Percentiles rank a stretch among this genome's conserved stretches.
phyloP scores from a whole-genome alignment of 2,888 invertebrate species.

The Megaustenia siamemsis region DNA sequence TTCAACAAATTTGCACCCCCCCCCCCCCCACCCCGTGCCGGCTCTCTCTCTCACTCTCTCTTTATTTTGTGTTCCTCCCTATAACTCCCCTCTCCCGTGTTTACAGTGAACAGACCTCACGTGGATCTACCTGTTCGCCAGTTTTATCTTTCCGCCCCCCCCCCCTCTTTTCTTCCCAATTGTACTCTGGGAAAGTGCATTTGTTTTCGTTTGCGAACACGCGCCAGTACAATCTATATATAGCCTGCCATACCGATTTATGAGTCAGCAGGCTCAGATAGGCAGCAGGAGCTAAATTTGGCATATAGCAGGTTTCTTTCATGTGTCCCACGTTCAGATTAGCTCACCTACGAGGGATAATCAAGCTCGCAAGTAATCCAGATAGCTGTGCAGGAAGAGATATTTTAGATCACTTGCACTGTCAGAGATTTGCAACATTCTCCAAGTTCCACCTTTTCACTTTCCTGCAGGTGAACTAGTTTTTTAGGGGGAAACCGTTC shows the following conservation, averaged over 20 bases:
- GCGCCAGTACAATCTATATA: conserved; percentile 31
- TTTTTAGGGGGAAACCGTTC: background rate
- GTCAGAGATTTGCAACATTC: background rate
- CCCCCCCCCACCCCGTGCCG: background rate
- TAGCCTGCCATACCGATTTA: conserved; percentile 44
- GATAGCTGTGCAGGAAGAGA: background rate
- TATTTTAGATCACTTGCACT: conserved; percentile 23
- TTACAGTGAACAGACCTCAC: background rate
- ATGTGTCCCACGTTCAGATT: conserved; percentile 1
- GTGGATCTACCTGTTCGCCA: conserved; percentile 17
- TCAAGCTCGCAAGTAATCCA: background rate
- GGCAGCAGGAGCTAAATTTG: conserved; percentile 40
- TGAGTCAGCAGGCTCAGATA: conserved; percentile 43
- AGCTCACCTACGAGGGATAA: background rate
- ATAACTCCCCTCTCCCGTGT: background rate
- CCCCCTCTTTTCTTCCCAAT: background rate
- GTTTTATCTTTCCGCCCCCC: background rate
- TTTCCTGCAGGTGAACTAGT: background rate
- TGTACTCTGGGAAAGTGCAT: background rate
- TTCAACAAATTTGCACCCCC: background rate
- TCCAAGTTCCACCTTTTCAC: background rate
- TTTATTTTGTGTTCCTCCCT: no score
- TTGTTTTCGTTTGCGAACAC: conserved; percentile 19
- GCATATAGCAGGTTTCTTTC: conserved; percentile 48
- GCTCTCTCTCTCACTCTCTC: background rate